These are phyloP conservation scores for Camponotus floridanus DNA, from an alignment of 1,140 invertebrate species.

Conservation along the genomic window DNA sequence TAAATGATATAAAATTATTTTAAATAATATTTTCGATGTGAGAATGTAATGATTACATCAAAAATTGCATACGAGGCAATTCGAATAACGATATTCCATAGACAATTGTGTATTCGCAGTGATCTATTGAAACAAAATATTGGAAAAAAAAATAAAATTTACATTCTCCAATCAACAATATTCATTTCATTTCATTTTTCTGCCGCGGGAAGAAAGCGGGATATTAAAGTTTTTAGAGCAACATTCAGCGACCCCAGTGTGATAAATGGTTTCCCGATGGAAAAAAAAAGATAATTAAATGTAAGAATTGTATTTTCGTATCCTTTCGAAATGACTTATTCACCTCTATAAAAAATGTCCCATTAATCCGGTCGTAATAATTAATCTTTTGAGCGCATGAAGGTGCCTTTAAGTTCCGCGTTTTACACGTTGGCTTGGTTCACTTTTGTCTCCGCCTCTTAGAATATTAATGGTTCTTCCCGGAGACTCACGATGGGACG, in stretches of 20 bases:
- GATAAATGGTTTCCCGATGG: not conserved
- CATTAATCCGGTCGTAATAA: slow-evolving; percentile 36
- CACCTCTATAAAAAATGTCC: not conserved
- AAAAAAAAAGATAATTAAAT: slow-evolving; percentile 19
- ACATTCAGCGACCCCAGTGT: not conserved
- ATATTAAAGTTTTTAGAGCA: not conserved
- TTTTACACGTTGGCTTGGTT: slow-evolving; percentile 45
- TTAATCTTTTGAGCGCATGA: slow-evolving; percentile 45
- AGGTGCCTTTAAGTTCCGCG: slow-evolving; percentile 54
- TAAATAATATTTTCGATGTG: not conserved
- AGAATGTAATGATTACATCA: not conserved
- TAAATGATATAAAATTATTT: too few relatives aligned
- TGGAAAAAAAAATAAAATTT: slow-evolving; percentile 52
- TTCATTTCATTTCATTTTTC: slow-evolving; percentile 17
- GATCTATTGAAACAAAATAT: slow-evolving; percentile 24
- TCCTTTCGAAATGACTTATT: not conserved
- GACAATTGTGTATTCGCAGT: not conserved
- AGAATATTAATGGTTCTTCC: slow-evolving; percentile 33
- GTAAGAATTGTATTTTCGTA: not conserved
- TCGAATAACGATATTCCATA: slow-evolving; percentile 18
- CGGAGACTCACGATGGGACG: too few relatives aligned
- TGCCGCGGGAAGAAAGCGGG: not conserved
- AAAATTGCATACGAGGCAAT: slow-evolving; percentile 16
- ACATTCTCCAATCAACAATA: slow-evolving; percentile 22
- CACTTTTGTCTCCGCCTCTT: slow-evolving; percentile 50